Conservation (phyloP, 1,140 invertebrate species). For the Aphaenogaster ashmeadi region DNA sequence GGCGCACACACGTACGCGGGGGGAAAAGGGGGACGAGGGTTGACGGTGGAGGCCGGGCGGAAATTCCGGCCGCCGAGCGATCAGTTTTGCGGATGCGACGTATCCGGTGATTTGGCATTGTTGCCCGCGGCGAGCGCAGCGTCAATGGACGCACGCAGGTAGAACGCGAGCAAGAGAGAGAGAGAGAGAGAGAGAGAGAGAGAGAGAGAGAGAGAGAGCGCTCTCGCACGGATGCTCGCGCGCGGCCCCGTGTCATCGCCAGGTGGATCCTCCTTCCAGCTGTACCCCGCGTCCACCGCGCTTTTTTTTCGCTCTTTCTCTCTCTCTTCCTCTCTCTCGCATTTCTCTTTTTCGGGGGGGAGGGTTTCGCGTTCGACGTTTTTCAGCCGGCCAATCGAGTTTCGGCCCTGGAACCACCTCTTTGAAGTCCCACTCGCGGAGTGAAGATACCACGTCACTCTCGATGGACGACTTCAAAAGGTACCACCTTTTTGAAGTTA, state of each 20-base stretch:
- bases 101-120: slow-evolving; percentile 78
- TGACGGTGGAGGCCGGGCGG: slow-evolving; percentile 60
- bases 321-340: neutral
- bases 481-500: slow-evolving; percentile 64
- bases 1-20: neutral
- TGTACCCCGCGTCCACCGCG: slow-evolving; percentile 43
- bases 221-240: slow-evolving; percentile 42
- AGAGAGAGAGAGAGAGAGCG: slow-evolving; percentile 21
- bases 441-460: slow-evolving; percentile 58
- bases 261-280: slow-evolving; percentile 65
- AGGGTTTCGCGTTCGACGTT: slow-evolving; percentile 20
- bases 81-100: slow-evolving; percentile 77
- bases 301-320: slow-evolving; percentile 20
- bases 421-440: slow-evolving; percentile 57
- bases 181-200: slow-evolving; percentile 14
- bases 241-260: slow-evolving; percentile 60
- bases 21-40: neutral
- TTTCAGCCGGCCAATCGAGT: slow-evolving; percentile 46
- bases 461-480: slow-evolving; percentile 62
- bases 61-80: slow-evolving; percentile 74
- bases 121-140: slow-evolving; percentile 45
- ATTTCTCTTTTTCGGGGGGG: slow-evolving; percentile 7
- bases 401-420: slow-evolving; percentile 53
- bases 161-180: slow-evolving; percentile 65
- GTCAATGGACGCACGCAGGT: slow-evolving; percentile 76